Conservation (phyloP, 2,113 vertebrate species). For the Megaceryle torquata region DNA sequence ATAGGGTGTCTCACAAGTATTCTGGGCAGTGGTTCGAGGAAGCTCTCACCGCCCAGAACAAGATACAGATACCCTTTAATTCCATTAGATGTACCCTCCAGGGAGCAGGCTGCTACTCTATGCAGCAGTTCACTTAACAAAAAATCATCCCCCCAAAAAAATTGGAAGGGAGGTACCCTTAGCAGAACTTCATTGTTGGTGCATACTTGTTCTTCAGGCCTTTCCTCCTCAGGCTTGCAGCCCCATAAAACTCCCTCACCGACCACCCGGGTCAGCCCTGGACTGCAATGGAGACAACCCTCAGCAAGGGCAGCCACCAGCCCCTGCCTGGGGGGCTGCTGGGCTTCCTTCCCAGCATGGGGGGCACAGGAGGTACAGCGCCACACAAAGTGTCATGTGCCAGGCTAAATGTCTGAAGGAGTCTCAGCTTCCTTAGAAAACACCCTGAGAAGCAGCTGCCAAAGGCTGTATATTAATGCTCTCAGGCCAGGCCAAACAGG, state of each 20-base stretch:
- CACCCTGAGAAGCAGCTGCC: not conserved
- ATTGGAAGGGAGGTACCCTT: not conserved
- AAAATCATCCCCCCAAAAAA: not conserved
- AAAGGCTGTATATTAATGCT: not conserved
- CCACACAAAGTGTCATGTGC: accelerated
- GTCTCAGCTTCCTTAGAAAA: not conserved
- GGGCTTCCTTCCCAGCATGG: not conserved
- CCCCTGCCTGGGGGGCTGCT: not conserved
- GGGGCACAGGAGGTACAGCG: accelerated
- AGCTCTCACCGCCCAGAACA: slow-evolving; percentile 50
- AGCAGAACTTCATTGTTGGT: not conserved
- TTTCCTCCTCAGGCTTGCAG: not conserved
- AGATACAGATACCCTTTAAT: slow-evolving; percentile 69
- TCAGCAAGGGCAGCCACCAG: accelerated
- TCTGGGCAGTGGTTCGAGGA: slow-evolving; percentile 52
- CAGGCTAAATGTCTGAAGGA: accelerated
- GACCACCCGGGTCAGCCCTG: not conserved
- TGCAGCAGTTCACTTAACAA: not conserved
- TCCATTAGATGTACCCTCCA: slow-evolving; percentile 64
- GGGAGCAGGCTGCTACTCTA: slow-evolving; percentile 26
- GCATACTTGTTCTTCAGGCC: not conserved
- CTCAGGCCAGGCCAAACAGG: not conserved
- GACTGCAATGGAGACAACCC: not conserved
- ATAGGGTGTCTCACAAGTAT: slow-evolving; percentile 72
- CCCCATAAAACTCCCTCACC: not conserved